A percentile compares a stretch with the other conserved stretches of the same genome.
Conservation (phyloP, 2,113 vertebrate species). For the Apeltes quadracus region DNA sequence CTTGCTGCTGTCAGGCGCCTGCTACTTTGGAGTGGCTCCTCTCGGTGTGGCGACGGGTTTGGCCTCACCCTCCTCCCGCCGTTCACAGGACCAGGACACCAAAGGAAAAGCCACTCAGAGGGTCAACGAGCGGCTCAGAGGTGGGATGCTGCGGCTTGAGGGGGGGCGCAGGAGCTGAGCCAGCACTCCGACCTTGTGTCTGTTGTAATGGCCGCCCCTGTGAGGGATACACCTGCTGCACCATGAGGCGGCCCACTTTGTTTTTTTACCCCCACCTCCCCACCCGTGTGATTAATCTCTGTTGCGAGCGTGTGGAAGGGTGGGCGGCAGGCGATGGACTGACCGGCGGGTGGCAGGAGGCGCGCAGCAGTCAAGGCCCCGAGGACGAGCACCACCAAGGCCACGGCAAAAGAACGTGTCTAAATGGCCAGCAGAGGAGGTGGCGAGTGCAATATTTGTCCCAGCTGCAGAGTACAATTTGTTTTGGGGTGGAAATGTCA, state of each 20-base stretch:
- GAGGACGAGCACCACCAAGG: slow-evolving; percentile 57
- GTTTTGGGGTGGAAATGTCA: slow-evolving; percentile 64
- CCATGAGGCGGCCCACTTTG: slow-evolving; percentile 73
- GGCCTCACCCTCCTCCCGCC: not conserved
- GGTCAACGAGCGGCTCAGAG: slow-evolving; percentile 42
- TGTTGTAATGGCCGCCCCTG: slow-evolving; percentile 67
- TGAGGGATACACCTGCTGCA: slow-evolving; percentile 78
- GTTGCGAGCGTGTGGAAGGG: slow-evolving; percentile 49
- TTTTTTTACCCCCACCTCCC: slow-evolving; percentile 72
- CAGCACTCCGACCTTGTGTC: slow-evolving; percentile 77
- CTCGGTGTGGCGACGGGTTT: slow-evolving; percentile 10
- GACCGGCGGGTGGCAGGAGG: slow-evolving; percentile 42
- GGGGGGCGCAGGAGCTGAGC: slow-evolving; percentile 36
- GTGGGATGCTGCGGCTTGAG: slow-evolving; percentile 10
- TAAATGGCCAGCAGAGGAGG: slow-evolving; percentile 66
- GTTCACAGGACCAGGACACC: slow-evolving; percentile 1
- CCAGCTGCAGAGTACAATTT: slow-evolving; percentile 61
- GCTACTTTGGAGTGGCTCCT: slow-evolving; percentile 21
- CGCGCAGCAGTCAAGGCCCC: slow-evolving; percentile 54
- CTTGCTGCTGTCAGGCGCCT: slow-evolving; percentile 44
- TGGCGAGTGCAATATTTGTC: slow-evolving; percentile 64
- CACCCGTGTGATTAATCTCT: slow-evolving; percentile 79
- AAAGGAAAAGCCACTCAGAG: slow-evolving; percentile 16
- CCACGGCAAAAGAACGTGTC: slow-evolving; percentile 73
- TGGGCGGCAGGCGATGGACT: slow-evolving; percentile 62